These are phyloP conservation scores for Hepsetus odoe DNA, from an alignment of 2,113 vertebrate genomes.

Conservation along the genomic window DNA sequence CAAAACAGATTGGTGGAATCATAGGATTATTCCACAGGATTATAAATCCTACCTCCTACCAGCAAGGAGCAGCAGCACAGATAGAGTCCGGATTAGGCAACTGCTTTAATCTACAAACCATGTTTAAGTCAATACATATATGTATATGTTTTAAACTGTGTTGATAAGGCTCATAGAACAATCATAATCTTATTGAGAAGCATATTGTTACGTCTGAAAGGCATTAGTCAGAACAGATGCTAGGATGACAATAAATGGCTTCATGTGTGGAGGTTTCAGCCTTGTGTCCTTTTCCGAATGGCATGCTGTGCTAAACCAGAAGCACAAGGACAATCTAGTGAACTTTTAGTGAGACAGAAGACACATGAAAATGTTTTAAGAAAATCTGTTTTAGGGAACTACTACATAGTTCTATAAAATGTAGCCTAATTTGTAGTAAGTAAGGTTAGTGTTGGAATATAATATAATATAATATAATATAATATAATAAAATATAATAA, in stretches of 20 bases:
- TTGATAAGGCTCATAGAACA: slow-evolving; percentile 73
- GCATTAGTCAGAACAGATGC: slow-evolving; percentile 72
- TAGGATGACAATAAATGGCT: slow-evolving; percentile 42
- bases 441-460: too few species aligned
- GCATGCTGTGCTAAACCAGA: slow-evolving; percentile 16
- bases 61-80: slow-evolving; percentile 42
- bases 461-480: too few species aligned
- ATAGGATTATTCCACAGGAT: slow-evolving; percentile 79
- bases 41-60: slow-evolving; percentile 63
- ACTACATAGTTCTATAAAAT: neutral
- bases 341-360: neutral
- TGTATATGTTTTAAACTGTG: slow-evolving; percentile 73
- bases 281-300: neutral
- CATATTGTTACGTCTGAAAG: slow-evolving; percentile 73
- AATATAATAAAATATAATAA: too few species aligned
- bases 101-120: slow-evolving; percentile 72
- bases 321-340: slow-evolving; percentile 10
- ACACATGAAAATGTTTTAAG: neutral
- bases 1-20: slow-evolving; percentile 76
- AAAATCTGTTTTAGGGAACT: neutral
- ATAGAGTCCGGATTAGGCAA: slow-evolving; percentile 69
- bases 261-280: slow-evolving; percentile 31
- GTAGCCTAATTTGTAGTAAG: too few species aligned
- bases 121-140: slow-evolving; percentile 62
- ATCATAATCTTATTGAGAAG: slow-evolving; percentile 75